Evolutionary conservation across 2,797 vertebrate genomes (phyloP).

Genomic region (Sylvia borin): DNA sequence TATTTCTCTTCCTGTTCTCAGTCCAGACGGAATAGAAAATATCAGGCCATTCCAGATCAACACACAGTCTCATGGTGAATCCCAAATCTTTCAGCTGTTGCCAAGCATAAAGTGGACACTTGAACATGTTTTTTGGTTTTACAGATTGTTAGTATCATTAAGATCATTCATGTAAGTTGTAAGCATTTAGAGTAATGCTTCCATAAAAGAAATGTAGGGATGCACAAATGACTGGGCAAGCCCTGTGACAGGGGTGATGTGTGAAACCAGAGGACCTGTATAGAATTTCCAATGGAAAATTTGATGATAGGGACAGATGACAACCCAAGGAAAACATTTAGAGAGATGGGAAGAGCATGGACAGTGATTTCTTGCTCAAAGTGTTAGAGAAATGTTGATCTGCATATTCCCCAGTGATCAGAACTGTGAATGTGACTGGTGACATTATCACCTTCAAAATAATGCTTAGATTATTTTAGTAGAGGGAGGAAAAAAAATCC

Average conservation of each 20-base stretch:
- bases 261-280: not conserved
- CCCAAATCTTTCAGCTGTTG: not conserved
- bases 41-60: not conserved
- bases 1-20: not conserved
- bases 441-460: not conserved
- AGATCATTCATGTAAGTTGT: not conserved
- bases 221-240: not conserved
- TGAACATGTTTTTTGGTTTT: not conserved
- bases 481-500: not conserved
- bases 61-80: not conserved
- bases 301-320: not conserved
- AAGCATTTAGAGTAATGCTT: not conserved
- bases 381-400: not conserved
- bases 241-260: not conserved
- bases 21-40: not conserved
- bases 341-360: not conserved
- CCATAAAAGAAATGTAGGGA: not conserved
- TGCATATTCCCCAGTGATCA: not conserved
- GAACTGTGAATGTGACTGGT: not conserved
- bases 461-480: not conserved
- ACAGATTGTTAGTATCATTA: not conserved
- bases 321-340: not conserved
- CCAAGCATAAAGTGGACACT: not conserved
- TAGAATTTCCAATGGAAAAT: not conserved
- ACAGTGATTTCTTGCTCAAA: not conserved